Percentiles rank a stretch among this genome's conserved stretches.
Evolutionary conservation across 1,140 invertebrate species (phyloP).

Genomic region (Drosophila miranda): DNA sequence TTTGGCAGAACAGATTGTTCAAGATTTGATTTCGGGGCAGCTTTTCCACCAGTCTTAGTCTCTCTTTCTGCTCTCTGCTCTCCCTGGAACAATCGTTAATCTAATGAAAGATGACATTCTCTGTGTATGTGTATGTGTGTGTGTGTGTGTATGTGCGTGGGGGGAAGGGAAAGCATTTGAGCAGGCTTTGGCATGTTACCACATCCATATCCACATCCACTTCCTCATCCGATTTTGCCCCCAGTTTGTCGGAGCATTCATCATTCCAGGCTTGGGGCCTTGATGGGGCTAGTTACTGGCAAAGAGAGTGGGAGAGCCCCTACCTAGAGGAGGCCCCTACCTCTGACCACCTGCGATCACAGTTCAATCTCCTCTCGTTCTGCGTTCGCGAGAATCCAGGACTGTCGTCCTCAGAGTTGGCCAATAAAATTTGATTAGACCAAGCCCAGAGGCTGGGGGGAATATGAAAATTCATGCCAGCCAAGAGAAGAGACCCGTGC

Average conservation of each 20-base stretch:
- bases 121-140: conserved; percentile 2
- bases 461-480: background rate
- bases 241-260: conserved; percentile 64
- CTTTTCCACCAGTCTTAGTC: conserved; percentile 29
- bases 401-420: conserved; percentile 1
- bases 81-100: conserved; percentile 68
- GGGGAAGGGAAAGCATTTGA: conserved; percentile 35
- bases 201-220: background rate
- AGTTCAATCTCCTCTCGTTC: conserved; percentile 41
- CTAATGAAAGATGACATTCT: conserved; percentile 77
- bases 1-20: conserved; percentile 71
- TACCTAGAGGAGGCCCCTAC: background rate
- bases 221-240: conserved; percentile 31
- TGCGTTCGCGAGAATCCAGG: no score
- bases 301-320: background rate
- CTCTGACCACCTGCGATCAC: conserved; percentile 20
- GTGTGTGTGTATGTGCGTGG: no score
- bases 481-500: background rate
- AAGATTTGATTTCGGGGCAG: conserved; percentile 73
- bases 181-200: conserved; percentile 22
- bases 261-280: conserved; percentile 46
- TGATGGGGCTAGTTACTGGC: conserved; percentile 57
- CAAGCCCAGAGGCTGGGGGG: conserved; percentile 9
- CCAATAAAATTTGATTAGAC: conserved; percentile 74
- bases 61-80: background rate